Conservation (phyloP, 2,888 invertebrate genomes). For the Cantharis rustica region DNA sequence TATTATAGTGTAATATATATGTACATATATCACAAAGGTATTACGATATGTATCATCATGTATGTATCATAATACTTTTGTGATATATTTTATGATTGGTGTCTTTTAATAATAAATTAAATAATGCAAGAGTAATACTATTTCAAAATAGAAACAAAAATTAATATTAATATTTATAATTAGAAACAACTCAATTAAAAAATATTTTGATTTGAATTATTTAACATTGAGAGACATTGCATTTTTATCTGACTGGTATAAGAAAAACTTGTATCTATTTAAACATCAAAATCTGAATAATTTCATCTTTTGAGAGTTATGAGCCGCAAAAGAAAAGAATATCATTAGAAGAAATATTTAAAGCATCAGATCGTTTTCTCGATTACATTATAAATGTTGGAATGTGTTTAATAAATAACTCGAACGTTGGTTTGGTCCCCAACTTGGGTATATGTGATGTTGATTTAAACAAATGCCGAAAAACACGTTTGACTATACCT, state of each 20-base stretch:
- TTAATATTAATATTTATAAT: neutral
- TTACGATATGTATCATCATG: no score
- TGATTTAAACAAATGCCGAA: slow-evolving; percentile 20
- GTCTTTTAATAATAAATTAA: neutral
- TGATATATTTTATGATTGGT: neutral
- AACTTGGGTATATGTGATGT: slow-evolving; percentile 17
- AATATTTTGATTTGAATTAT: neutral
- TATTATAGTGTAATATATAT: no score
- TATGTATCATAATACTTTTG: no score
- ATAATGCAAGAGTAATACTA: no score
- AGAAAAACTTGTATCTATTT: slow-evolving; percentile 5
- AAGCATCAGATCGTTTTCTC: slow-evolving; percentile 14
- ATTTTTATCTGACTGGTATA: neutral
- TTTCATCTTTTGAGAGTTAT: slow-evolving; percentile 13
- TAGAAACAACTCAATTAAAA: slow-evolving; percentile 2
- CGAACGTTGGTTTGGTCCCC: slow-evolving; percentile 13
- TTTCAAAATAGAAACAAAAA: no score
- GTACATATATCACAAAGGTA: no score
- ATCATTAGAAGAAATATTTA: slow-evolving; percentile 10
- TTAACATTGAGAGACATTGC: neutral
- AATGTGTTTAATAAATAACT: slow-evolving; percentile 24
- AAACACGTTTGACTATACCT: slow-evolving; percentile 21
- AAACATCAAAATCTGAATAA: slow-evolving; percentile 15
- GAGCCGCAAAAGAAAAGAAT: slow-evolving; percentile 10
- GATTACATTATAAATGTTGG: slow-evolving; percentile 18